A percentile compares a stretch with the other conserved stretches of the same genome.
These are phyloP conservation scores for Peromyscus attwateri DNA, from an alignment of 2,797 vertebrate genomes.

Conservation along the genomic window DNA sequence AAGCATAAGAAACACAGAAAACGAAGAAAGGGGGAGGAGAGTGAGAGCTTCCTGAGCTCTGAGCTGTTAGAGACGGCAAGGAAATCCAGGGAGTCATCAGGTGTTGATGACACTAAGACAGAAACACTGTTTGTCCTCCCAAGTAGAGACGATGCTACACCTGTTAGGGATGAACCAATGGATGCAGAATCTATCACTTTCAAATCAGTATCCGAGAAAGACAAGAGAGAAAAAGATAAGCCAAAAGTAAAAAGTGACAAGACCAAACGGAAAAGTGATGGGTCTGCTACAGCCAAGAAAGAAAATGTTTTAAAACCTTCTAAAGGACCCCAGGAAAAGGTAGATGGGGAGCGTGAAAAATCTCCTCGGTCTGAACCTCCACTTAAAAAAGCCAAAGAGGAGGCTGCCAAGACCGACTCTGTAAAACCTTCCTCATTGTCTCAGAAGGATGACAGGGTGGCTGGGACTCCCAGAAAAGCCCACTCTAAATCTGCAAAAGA, in stretches of 20 bases:
- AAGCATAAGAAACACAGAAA: slow-evolving; percentile 93
- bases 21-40: slow-evolving; percentile 90
- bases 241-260: slow-evolving; percentile 89
- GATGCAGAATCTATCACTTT: slow-evolving; percentile 92
- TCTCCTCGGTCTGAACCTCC: slow-evolving; percentile 88
- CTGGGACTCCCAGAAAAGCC: slow-evolving; percentile 88
- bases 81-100: slow-evolving; percentile 86
- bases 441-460: slow-evolving; percentile 90
- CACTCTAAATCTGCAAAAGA: slow-evolving; percentile 90
- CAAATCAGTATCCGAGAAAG: slow-evolving; percentile 91
- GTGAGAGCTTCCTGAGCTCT: slow-evolving; percentile 84
- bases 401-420: slow-evolving; percentile 89
- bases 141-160: slow-evolving; percentile 95
- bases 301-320: slow-evolving; percentile 85
- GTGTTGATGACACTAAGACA: slow-evolving; percentile 88
- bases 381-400: slow-evolving; percentile 91
- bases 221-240: slow-evolving; percentile 92
- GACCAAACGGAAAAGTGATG: slow-evolving; percentile 92
- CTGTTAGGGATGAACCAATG: slow-evolving; percentile 98
- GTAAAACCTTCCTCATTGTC: slow-evolving; percentile 86
- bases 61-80: slow-evolving; percentile 89
- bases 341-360: slow-evolving; percentile 88
- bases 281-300: slow-evolving; percentile 86
- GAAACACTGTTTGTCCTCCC: slow-evolving; percentile 90
- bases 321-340: slow-evolving; percentile 87